Base-by-base conservation (phyloP, 2,888 invertebrate species). In the Yponomeuta evonymella region DNA sequence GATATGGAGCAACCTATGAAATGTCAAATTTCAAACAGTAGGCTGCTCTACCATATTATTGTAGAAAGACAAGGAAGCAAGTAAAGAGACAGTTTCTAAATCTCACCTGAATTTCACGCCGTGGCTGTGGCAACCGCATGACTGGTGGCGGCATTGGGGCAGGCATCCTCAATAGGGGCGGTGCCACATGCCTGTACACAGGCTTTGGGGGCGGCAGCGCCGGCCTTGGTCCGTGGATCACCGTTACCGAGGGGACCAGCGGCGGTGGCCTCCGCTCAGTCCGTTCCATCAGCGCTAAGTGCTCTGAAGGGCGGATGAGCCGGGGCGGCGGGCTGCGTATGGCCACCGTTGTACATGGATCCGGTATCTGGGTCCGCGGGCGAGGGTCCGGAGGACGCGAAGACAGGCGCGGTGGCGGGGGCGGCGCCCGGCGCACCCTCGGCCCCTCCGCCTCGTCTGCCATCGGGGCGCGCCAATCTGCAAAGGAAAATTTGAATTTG, bases 381-480 rank as follows among this genome's bases (percentile, higher is more conserved):
- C 66, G 72, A 70, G 43, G 73, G 70, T 88, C 88, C 70, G 88
- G 86, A 63, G 83, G 85, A 71, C 86, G 85, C 76, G 79, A 74
- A 73, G 78, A 71, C 71, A 81, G 84, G 48, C 85, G 85, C 79
- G 74, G 74, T 33, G 88, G 89, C 78, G 88, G 86, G 74, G 87
- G 76, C 64, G 77, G 85, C 77, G 84, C 84, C 76, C 90, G 89
- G 78, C 89, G 82, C 75, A 81, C 84, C 84, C 88, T 81, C 78
- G 84, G 86, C 83, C 85, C 87, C 83, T 90, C 90, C 83, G 88
- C 78, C 79, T 90, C 91, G 79, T 91, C 91, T 72, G 86, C 82
- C 91, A 91, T 91, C 80, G 91, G 91, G 79, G 90, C 89, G 86
- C 91, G 91, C 91, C 91, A 91, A 90, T 91, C 91, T 91, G 84